Evolutionary conservation across 2,113 vertebrate genomes (phyloP).

Genomic region (Callochromis pleurospilus): DNA sequence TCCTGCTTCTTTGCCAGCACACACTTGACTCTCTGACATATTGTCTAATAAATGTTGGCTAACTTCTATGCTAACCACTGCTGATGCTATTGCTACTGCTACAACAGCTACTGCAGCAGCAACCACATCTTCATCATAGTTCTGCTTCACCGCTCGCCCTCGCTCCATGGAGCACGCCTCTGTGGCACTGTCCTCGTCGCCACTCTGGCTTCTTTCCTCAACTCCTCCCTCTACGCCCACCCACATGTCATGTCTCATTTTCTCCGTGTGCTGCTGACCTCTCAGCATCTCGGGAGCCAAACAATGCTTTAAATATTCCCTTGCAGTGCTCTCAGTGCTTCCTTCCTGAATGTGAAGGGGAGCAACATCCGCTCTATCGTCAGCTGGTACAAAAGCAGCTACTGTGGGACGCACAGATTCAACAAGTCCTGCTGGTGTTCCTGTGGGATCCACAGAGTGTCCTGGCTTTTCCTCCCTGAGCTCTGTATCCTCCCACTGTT

Average conservation of each 20-base stretch:
- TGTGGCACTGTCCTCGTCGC: background rate
- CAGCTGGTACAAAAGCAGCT: background rate
- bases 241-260: background rate
- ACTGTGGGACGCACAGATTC: background rate
- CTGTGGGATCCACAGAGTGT: background rate
- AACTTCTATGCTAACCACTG: constrained; percentile 23
- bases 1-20: background rate
- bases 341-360: constrained; percentile 4
- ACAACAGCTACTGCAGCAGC: constrained; percentile 40
- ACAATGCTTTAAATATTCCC: constrained; percentile 15
- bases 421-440: background rate
- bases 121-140: background rate
- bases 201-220: background rate
- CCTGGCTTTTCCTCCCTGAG: background rate
- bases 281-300: background rate
- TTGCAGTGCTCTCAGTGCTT: background rate
- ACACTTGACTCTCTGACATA: background rate
- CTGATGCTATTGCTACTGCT: constrained; percentile 37
- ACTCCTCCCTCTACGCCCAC: background rate
- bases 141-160: background rate
- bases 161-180: background rate
- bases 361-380: background rate
- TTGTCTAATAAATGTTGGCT: background rate
- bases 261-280: background rate
- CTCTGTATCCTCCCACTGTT: background rate